A percentile compares a stretch with the other conserved stretches of the same genome.
Evolutionary conservation across 2,888 invertebrate species (phyloP).

Genomic region (Limenitis camilla): DNA sequence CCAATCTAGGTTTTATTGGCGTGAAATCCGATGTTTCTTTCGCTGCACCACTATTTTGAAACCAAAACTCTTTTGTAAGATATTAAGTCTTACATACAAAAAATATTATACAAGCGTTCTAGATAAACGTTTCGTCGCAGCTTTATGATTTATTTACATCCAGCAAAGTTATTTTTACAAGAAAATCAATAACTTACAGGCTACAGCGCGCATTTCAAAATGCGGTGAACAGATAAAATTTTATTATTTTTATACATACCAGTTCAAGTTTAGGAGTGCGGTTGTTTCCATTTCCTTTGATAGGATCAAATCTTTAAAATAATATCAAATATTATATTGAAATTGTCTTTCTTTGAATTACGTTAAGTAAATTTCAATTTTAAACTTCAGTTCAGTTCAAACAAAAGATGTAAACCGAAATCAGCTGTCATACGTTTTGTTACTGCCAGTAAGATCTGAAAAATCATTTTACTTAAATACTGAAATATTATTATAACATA

Average conservation of each 20-base stretch:
- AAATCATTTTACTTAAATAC: neutral
- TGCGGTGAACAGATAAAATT: slow-evolving; percentile 3
- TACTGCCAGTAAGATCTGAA: neutral
- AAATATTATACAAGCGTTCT: slow-evolving; percentile 36
- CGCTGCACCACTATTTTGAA: slow-evolving; percentile 20
- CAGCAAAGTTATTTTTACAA: slow-evolving; percentile 62
- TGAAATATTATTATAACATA: too few relatives aligned
- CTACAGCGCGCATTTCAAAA: slow-evolving; percentile 69
- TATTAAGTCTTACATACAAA: slow-evolving; percentile 24
- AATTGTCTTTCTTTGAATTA: slow-evolving; percentile 1
- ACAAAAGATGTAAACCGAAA: slow-evolving; percentile 27
- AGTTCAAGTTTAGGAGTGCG: slow-evolving; percentile 35
- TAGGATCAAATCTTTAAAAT: neutral
- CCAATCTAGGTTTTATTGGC: slow-evolving; percentile 56
- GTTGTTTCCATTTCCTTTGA: slow-evolving; percentile 38
- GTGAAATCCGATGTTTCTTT: slow-evolving; percentile 43
- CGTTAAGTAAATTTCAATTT: slow-evolving; percentile 22
- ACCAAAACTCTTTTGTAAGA: slow-evolving; percentile 7
- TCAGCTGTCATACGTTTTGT: slow-evolving; percentile 24
- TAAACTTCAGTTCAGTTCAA: slow-evolving; percentile 21
- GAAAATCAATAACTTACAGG: slow-evolving; percentile 73
- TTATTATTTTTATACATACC: slow-evolving; percentile 36
- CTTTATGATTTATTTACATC: slow-evolving; percentile 73
- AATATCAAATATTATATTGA: neutral
- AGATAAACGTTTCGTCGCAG: slow-evolving; percentile 15